Percentiles rank a stretch among this genome's conserved stretches.
Evolutionary conservation across 1,140 invertebrate genomes (phyloP).

Genomic region (Pollicipes pollicipes): DNA sequence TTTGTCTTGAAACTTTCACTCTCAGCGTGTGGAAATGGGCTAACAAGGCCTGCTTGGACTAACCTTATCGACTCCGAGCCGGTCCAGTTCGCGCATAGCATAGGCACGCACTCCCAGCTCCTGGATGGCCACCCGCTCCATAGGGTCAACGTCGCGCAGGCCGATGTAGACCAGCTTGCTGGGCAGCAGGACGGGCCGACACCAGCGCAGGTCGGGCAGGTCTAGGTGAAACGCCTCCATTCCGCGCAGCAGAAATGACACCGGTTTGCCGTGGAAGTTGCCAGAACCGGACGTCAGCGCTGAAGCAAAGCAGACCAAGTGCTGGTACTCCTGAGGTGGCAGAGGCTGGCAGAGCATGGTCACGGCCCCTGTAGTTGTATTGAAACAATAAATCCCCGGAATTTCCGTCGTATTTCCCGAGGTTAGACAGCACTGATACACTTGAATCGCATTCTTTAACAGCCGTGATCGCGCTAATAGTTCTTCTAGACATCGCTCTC

Average conservation of each 20-base stretch:
- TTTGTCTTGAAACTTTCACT: too few species aligned
- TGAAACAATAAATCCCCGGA: too few species aligned
- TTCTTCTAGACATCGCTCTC: too few species aligned
- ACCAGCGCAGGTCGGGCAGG: slow-evolving; percentile 26
- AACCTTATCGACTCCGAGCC: slow-evolving; percentile 46
- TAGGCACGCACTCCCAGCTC: slow-evolving; percentile 56
- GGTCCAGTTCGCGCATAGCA: slow-evolving; percentile 69
- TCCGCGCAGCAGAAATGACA: slow-evolving; percentile 62
- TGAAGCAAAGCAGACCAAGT: background rate
- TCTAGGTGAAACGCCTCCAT: slow-evolving; percentile 45
- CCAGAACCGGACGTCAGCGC: slow-evolving; percentile 36
- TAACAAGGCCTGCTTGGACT: too few species aligned
- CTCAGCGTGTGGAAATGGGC: too few species aligned
- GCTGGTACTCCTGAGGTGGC: too few species aligned
- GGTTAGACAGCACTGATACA: too few species aligned
- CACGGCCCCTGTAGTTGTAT: too few species aligned
- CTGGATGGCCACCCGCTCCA: slow-evolving; percentile 56
- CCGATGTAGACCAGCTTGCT: slow-evolving; percentile 76
- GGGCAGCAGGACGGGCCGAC: slow-evolving; percentile 43
- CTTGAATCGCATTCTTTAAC: too few species aligned
- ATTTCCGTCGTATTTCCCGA: too few species aligned
- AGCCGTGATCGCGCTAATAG: too few species aligned
- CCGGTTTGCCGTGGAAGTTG: slow-evolving; percentile 82
- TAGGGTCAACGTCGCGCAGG: slow-evolving; percentile 64
- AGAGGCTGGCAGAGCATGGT: too few species aligned